These are phyloP conservation scores for Tetrapedia diversipes DNA, from an alignment of 2,888 invertebrate genomes.

Conservation along the genomic window DNA sequence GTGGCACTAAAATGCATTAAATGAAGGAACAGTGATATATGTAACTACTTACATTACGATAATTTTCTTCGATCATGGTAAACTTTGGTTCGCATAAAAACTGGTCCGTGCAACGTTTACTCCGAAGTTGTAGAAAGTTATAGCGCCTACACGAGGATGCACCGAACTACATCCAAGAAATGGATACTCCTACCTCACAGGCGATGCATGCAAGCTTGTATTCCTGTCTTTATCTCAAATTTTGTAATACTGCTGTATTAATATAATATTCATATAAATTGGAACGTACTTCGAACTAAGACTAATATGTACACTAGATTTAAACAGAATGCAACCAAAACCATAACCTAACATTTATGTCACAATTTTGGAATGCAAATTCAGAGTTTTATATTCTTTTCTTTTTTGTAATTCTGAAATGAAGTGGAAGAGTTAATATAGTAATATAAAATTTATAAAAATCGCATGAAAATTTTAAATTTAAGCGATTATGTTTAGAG, in stretches of 20 bases:
- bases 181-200: constrained; percentile 35
- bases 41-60: neutral
- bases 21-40: constrained; percentile 3
- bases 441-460: no score
- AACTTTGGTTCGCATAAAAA: constrained; percentile 26
- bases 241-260: no score
- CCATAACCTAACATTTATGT: neutral
- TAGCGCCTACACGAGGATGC: constrained; percentile 50
- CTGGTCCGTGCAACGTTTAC: constrained; percentile 16
- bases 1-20: neutral
- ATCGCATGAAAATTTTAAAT: no score
- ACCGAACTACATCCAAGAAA: constrained; percentile 32
- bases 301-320: no score
- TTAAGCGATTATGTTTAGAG: no score
- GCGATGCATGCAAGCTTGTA: neutral
- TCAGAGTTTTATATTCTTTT: no score
- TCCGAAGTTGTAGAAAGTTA: constrained; percentile 25
- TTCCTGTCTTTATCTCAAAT: neutral
- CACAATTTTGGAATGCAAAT: neutral
- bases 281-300: no score
- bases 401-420: no score
- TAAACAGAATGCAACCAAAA: no score
- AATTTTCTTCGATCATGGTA: constrained; percentile 18
- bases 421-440: no score
- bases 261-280: no score